phyloP scores from a whole-genome alignment of 2,888 invertebrate species.

The Caenorhabditis afra region DNA sequence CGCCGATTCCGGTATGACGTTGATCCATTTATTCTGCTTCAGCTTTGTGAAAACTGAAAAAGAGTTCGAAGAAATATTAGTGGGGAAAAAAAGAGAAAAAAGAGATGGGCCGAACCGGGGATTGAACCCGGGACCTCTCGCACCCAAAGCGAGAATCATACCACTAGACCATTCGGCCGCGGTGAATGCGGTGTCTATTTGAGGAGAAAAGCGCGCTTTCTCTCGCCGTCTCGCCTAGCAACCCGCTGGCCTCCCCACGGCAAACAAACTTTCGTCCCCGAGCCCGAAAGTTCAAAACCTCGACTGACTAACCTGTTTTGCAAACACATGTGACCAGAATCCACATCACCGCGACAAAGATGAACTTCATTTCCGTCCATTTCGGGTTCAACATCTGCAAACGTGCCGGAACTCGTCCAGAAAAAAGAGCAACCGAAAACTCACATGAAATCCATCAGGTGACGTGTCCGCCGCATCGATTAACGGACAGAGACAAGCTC shows the following conservation, averaged over 20 bases:
- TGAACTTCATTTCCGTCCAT: conserved; percentile 27
- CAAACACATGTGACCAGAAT: conserved; percentile 20
- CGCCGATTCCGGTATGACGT: conserved; percentile 31
- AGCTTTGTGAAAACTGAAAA: conserved; percentile 33
- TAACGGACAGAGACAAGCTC: not conserved
- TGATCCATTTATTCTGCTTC: conserved; percentile 14
- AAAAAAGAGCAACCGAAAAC: not conserved
- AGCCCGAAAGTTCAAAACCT: no score
- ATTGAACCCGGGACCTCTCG: conserved; percentile 81
- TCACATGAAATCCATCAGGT: conserved; percentile 6
- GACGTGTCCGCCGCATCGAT: not conserved
- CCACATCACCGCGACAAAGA: conserved; percentile 11
- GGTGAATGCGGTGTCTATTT: not conserved
- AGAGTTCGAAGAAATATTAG: no score
- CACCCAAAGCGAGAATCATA: conserved; percentile 81
- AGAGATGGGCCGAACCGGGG: conserved; percentile 67
- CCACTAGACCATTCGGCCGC: conserved; percentile 34
- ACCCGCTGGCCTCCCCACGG: no score
- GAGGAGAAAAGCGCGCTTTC: not conserved
- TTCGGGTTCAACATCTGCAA: conserved; percentile 37
- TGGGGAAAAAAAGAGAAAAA: no score
- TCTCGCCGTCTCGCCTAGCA: not conserved
- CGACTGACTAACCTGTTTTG: conserved; percentile 16
- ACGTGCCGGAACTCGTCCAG: not conserved
- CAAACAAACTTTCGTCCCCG: no score